Base-by-base conservation (phyloP, 1,140 invertebrate species). In the Cardiocondyla obscurior region DNA sequence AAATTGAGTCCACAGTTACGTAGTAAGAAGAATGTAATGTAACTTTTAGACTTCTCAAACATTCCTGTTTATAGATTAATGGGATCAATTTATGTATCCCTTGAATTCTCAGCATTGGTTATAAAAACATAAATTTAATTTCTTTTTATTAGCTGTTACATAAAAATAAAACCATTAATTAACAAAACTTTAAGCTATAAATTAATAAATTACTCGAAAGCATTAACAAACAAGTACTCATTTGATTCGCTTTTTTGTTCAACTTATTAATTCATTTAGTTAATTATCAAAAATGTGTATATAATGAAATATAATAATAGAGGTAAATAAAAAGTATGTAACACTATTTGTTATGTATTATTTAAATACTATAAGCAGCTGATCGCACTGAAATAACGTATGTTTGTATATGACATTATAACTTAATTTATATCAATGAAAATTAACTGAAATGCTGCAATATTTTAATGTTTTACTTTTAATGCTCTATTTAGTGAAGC, bases 1-100 rank as follows among this genome's bases (percentile, higher is more conserved):
- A 25, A 58, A 22, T 28, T 57, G 22, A 85, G 83, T 82, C 88
- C 89, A 58, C 33, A 85, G 89, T 91, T 89, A 91, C 90, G 76
- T 91, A 86, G 77, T 85, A 90, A 91, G 88, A 91, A 91, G 86
- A 90, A 90, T 90, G 82, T 91, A 88, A 73, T 88, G 90, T 90
- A 91, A 90, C 90, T 85, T 36, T 85, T 83, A 76, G 77, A 46
- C 65, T 81, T 49, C 1, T 81, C 57, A 64, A 8, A 79, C 62
- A 67, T 79, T 12, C 19, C 19, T 39, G 10, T 67, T 33, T 67
- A 77, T 12, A 30, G 16, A 79, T 49, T 39, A 77, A 69, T 0
- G 22, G 74, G 60, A 77, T 77, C 46, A 42, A 55, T 30, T n/a
- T 49, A 42, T 39, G 12, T 67, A 42, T 69, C 39, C n/a, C 33